Conservation (phyloP, 2,113 vertebrate species). For the human region DNA sequence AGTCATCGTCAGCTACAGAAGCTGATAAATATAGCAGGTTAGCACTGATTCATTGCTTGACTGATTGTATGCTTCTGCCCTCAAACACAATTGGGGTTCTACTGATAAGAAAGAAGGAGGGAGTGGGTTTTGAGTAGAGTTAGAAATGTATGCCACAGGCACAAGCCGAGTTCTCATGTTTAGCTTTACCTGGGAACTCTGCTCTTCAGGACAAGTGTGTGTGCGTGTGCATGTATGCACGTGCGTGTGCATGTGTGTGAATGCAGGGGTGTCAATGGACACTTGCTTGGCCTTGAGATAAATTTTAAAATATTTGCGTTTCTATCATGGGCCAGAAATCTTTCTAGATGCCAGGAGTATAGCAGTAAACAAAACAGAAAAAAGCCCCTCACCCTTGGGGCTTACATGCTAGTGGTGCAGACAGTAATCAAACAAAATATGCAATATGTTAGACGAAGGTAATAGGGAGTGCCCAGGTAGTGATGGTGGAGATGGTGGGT, state of each 20-base stretch:
- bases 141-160: not conserved
- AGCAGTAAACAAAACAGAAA: not conserved
- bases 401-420: not conserved
- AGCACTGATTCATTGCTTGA: not conserved
- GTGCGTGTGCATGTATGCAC: not conserved
- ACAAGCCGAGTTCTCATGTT: not conserved
- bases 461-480: fast-evolving
- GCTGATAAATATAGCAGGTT: not conserved
- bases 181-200: not conserved
- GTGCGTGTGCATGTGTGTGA: not conserved
- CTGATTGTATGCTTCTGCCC: not conserved
- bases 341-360: not conserved
- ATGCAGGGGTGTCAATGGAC: not conserved
- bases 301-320: not conserved
- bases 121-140: not conserved
- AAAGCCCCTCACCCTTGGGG: fast-evolving
- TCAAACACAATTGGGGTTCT: not conserved
- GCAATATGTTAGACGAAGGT: fast-evolving
- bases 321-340: not conserved
- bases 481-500: fast-evolving
- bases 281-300: not conserved
- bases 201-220: not conserved
- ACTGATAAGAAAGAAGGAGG: not conserved
- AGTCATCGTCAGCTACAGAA: not conserved
- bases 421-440: fast-evolving